Evolutionary conservation across 2,113 vertebrate species (phyloP).

Genomic region (Heterotis niloticus): DNA sequence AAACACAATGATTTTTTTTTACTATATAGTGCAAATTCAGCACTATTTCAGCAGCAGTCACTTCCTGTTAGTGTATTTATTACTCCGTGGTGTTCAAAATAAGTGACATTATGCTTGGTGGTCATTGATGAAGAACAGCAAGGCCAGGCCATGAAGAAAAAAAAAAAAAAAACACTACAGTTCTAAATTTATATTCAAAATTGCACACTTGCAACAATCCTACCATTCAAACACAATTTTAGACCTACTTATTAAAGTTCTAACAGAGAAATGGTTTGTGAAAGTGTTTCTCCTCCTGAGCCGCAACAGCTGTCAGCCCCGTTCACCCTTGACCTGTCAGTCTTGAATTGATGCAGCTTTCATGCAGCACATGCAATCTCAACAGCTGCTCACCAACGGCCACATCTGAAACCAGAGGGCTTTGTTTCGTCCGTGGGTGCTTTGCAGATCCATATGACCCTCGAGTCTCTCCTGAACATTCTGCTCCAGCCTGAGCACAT

Average conservation of each 20-base stretch:
- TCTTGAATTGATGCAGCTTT: neutral
- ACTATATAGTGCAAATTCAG: too few relatives aligned
- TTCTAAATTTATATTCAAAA: too few relatives aligned
- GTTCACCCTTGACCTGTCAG: too few relatives aligned
- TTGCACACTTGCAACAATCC: too few relatives aligned
- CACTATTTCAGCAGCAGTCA: too few relatives aligned
- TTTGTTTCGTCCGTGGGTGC: neutral
- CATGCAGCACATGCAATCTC: conserved; percentile 16
- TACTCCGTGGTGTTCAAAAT: too few relatives aligned
- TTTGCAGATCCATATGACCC: neutral
- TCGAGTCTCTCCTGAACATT: neutral
- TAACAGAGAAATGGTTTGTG: neutral
- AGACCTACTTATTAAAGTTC: neutral
- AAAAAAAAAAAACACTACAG: too few relatives aligned
- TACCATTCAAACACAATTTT: neutral
- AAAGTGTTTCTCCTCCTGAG: neutral
- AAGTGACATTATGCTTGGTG: too few relatives aligned
- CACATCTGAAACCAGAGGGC: conserved; percentile 37
- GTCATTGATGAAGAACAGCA: neutral
- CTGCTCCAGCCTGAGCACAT: neutral
- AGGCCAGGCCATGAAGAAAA: neutral
- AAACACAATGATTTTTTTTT: too few relatives aligned
- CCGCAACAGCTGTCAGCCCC: too few relatives aligned
- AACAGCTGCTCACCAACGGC: conserved; percentile 46
- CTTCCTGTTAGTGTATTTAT: too few relatives aligned